A percentile compares a stretch with the other conserved stretches of the same genome.
phyloP scores from a whole-genome alignment of 2,113 vertebrate genomes.

The Drymodes brunneopygia region DNA sequence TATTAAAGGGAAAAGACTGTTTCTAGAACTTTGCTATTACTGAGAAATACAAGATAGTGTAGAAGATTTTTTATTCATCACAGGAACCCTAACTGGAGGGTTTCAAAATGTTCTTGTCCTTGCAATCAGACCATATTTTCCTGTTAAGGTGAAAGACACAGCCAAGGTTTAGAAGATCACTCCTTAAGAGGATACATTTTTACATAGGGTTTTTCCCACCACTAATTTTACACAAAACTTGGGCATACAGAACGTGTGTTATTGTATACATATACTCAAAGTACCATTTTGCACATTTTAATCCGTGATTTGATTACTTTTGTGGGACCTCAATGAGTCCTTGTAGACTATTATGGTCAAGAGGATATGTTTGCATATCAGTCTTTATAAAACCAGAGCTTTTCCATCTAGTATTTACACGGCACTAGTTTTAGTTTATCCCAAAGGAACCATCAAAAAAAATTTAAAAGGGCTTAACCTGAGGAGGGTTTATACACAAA shows the following conservation, averaged over 20 bases:
- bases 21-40: background rate
- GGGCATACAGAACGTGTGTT: background rate
- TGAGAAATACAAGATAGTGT: background rate
- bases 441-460: background rate
- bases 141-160: background rate
- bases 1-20: background rate
- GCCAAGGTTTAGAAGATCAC: background rate
- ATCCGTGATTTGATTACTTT: background rate
- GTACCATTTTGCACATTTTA: background rate
- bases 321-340: background rate
- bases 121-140: background rate
- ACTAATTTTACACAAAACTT: background rate
- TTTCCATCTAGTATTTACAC: background rate
- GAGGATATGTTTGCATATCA: background rate
- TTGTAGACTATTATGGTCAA: background rate
- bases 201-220: background rate
- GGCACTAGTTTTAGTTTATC: background rate
- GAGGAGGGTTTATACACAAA: background rate
- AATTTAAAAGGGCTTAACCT: background rate
- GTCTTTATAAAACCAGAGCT: background rate
- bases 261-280: rapidly evolving
- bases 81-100: background rate
- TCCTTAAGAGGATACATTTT: background rate
- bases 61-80: background rate
- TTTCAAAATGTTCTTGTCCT: background rate